Evolutionary conservation across 2,797 vertebrate genomes (phyloP), one percentile per base, ranked within the genome.

Genomic region (Staurois parvus): DNA sequence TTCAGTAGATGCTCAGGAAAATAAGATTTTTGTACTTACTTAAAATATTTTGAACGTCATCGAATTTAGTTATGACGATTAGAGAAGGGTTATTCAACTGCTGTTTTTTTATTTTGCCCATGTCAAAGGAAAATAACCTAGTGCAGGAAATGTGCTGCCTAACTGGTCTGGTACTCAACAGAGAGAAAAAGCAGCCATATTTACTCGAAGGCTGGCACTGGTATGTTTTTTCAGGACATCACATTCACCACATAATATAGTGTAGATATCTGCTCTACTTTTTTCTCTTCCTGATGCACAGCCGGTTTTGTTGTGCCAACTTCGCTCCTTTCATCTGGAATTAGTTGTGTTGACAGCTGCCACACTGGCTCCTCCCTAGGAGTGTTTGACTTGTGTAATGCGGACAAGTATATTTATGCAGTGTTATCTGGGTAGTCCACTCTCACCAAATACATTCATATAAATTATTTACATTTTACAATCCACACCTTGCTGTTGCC

Each of bases 261-360:
- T 69, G 52, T 68, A 13, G 75, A 78, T 66, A 40, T 76, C 15
- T 19, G 45, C 72, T 84, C 24, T 88, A 76, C 68, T 89, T 84
- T 81, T 84, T 88, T 89, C 81, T 52, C 76, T 68, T 85, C 30
- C 85, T 83, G 89, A 89, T 90, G 85, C 81, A 80, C 69, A 79
- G 84, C 42, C 68, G 87, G 88, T 77, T 73, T 17, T 81, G 78
- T 84, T 88, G 85, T 90, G 0, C 30, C 81, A 87, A 78, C 68
- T 89, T 72, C 85, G 59, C 85, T 85, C 89, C 76, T 56, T 90
- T 88, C 88, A 89, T 91, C 89, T 89, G 89, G 81, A 86, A 67
- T 67, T 40, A 91, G 88, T 87, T 89, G 75, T 87, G 87, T 91
- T 28, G 76, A 81, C 91, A 91, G 88, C 87, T 91, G 91, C 89